Evolutionary conservation across 2,888 invertebrate species (phyloP), one percentile per base, ranked within the genome.

Genomic region (Athalia rosae): DNA sequence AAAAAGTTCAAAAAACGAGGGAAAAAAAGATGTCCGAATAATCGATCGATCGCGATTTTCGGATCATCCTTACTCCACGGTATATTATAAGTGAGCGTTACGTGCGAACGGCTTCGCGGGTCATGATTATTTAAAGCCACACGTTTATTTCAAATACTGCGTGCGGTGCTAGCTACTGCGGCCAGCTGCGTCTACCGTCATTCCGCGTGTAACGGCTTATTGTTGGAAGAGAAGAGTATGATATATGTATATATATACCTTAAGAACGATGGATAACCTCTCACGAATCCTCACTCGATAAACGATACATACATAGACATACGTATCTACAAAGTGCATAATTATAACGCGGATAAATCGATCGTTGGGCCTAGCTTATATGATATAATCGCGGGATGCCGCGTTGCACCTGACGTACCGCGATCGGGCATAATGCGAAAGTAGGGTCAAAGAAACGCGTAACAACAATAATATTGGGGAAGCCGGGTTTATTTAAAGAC

Each of bases 91-190:
- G 28, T 28, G 1, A 6, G 13, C 59, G 11, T 9, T 41, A 67
- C 43, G 82, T 79, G 82, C 83, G 82, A 85, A 87, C 85, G 85
- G 85, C 87, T 89, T 87, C 89, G 53, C 61, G 87, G 89, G 88
- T 89, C 89, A 89, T 82, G 88, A 89, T 89, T 89, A 89, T 89
- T 89, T 89, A 89, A 89, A 89, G 89, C 86, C 86, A 80, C 84
- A 85, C 84, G 85, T 89, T 88, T 88, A 89, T 89, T 89, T 89
- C 88, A 88, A 89, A 89, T 89, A 87, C 71, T 58, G 67, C 41
- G 43, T 53, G 9, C 48, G 50, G 28, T 67, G 71, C 58, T 84
- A 84, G 71, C 58, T 86, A 82, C 83, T 85, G 84, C 79, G 85
- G 82, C 83, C 85, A 83, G 86, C 87, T 89, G 86, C 87, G 84